phyloP scores from a whole-genome alignment of 2,888 invertebrate species.

The Tineola bisselliella region DNA sequence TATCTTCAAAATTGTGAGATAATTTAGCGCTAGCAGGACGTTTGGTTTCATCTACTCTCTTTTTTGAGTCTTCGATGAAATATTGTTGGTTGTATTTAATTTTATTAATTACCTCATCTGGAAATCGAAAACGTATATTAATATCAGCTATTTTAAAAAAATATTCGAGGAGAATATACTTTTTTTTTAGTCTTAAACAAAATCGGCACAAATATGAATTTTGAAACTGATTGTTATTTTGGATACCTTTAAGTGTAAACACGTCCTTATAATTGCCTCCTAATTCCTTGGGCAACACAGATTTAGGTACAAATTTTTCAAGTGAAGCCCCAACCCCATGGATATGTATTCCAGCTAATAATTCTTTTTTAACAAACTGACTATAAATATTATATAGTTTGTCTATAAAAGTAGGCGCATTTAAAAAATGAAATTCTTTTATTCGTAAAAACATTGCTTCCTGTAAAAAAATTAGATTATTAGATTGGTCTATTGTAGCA shows the following conservation, averaged over 20 bases:
- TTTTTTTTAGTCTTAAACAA: no score
- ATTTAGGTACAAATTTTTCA: slow-evolving; percentile 58
- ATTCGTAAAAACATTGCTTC: slow-evolving; percentile 70
- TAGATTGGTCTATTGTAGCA: no score
- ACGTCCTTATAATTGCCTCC: slow-evolving; percentile 55
- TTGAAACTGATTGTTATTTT: background rate
- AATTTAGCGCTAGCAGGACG: slow-evolving; percentile 28
- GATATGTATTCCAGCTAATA: slow-evolving; percentile 59
- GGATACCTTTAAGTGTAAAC: slow-evolving; percentile 26
- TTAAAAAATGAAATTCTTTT: slow-evolving; percentile 75
- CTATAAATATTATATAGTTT: slow-evolving; percentile 71
- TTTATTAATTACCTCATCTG: slow-evolving; percentile 34
- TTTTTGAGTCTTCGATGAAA: slow-evolving; percentile 33
- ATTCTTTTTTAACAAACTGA: slow-evolving; percentile 77
- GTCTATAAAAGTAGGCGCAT: slow-evolving; percentile 74
- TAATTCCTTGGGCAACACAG: slow-evolving; percentile 66
- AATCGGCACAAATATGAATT: no score
- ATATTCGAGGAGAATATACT: no score
- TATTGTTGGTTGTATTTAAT: slow-evolving; percentile 29
- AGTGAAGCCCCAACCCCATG: slow-evolving; percentile 56
- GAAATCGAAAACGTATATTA: slow-evolving; percentile 19
- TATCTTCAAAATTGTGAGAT: slow-evolving; percentile 30
- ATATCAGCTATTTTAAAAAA: no score
- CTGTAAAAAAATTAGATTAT: no score
- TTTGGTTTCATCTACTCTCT: slow-evolving; percentile 35